Base-by-base conservation (phyloP, 2,888 invertebrate genomes). In the Drosophila neonasuta region DNA sequence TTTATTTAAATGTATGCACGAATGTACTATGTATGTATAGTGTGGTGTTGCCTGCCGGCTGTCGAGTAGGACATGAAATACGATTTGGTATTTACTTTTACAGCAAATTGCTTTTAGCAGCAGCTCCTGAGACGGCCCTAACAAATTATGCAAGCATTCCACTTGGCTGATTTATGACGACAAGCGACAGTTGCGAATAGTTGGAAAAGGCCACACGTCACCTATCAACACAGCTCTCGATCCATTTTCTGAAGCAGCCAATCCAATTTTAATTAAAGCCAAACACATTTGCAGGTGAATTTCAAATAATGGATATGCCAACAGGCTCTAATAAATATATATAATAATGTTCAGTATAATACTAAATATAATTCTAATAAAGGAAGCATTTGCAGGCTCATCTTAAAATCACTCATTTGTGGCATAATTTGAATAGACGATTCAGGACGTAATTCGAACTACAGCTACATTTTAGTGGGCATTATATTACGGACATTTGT, bases 51-150 rank as follows among this genome's bases (percentile, higher is more conserved):
- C 34, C 42, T 24, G 39, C 39, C 29, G 52, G 45, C 49, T 76
- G 65, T 57, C 56, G 50, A 52, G 58, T 46, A 32, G 50, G 71
- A 70, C 70, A 71, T 80, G 71, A 86, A 80, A 84, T 82, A 80
- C 70, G 72, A 80, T 74, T 79, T 71, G 24, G 57, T 68, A 79
- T 86, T 81, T 86, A 71, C 79, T 77, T 83, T 60, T 49, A 82
- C 85, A 82, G 57, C 55, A 73, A 79, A 74, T 79, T 71, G 79
- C 85, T 79, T 81, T 84, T 70, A 84, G 60, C 49, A 52, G 69
- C 74, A 62, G 42, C 58, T 50, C 46, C 55, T 64, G 17, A 56
- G 70, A 58, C 62, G 59, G 66, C 54, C 69, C 68, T 65, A 57
- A 45, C 62, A 66, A 79, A 85, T 69, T 79, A 82, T 82, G 67